A percentile compares a stretch with the other conserved stretches of the same genome.
Conservation (phyloP, 2,113 vertebrate species). For the Thinocorus orbignyianus region DNA sequence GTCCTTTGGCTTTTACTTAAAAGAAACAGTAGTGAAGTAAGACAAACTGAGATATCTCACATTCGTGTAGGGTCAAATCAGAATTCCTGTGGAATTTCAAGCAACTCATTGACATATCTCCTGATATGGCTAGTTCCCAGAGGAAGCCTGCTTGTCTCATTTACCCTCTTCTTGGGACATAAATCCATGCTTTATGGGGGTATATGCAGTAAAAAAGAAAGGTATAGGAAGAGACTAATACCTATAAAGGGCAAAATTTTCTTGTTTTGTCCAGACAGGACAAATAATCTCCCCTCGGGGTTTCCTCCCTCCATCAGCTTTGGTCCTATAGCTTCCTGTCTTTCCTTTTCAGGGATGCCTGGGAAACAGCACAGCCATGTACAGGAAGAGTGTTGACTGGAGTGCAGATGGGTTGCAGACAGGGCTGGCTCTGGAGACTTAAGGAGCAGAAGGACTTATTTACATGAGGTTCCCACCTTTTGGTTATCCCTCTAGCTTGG, state of each 20-base stretch:
- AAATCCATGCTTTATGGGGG: neutral
- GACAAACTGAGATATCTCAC: neutral
- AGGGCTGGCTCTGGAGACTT: neutral
- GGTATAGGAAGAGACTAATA: neutral
- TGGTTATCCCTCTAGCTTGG: neutral
- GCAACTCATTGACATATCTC: neutral
- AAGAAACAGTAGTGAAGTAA: neutral
- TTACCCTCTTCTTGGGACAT: neutral
- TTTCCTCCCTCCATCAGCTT: neutral
- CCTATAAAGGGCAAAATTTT: neutral
- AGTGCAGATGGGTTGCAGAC: neutral
- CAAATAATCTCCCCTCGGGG: fast-evolving
- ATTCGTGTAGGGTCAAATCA: neutral
- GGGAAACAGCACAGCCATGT: neutral
- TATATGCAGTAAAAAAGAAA: neutral
- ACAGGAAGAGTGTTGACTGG: neutral
- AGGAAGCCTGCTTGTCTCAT: neutral
- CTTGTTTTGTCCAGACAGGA: neutral
- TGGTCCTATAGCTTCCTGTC: neutral
- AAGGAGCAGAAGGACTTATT: neutral
- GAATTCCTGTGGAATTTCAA: conserved; percentile 10
- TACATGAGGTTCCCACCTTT: conserved; percentile 24
- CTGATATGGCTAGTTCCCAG: neutral
- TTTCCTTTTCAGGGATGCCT: neutral
- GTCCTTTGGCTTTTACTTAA: neutral